Percentiles rank a stretch among this genome's conserved stretches.
Evolutionary conservation across 2,888 invertebrate species (phyloP).

Genomic region (Pediacus dermestoides): DNA sequence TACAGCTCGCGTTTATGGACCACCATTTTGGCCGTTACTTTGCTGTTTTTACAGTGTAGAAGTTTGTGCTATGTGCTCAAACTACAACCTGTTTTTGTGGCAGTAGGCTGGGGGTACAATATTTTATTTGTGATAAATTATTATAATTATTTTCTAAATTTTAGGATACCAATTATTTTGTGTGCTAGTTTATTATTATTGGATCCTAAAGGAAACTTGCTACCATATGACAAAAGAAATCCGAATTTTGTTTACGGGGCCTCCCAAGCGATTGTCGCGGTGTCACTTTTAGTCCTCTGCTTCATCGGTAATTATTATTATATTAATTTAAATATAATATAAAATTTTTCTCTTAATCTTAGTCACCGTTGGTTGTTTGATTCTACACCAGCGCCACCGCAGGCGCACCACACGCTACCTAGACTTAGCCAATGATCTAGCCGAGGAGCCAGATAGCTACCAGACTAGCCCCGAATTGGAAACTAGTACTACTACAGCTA

Average conservation of each 20-base stretch:
- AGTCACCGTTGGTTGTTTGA: conserved; percentile 78
- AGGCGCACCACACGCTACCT: conserved; percentile 66
- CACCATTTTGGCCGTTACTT: conserved; percentile 72
- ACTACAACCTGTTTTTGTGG: conserved; percentile 66
- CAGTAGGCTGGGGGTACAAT: conserved; percentile 58
- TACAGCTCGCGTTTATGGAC: conserved; percentile 85
- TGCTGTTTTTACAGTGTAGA: conserved; percentile 78
- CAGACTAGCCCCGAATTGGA: conserved; percentile 32
- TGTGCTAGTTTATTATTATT: conserved; percentile 62
- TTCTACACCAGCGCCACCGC: conserved; percentile 77
- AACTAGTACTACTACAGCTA: conserved; percentile 19
- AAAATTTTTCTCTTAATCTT: conserved; percentile 33
- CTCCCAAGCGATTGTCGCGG: conserved; percentile 72
- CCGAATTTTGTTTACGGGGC: conserved; percentile 77
- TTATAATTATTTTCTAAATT: not conserved
- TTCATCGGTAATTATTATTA: conserved; percentile 63
- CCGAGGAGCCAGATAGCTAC: conserved; percentile 37
- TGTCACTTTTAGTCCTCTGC: conserved; percentile 72
- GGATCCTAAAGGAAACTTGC: conserved; percentile 48
- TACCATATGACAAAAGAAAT: conserved; percentile 59
- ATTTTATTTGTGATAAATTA: conserved; percentile 2
- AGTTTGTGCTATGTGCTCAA: conserved; percentile 80
- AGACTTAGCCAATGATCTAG: conserved; percentile 59
- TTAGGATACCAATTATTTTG: conserved; percentile 65
- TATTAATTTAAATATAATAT: conserved; percentile 4